Evolutionary conservation across 2,113 vertebrate genomes (phyloP), one percentile per base, ranked within the genome.

Genomic region (Hemibates koningsi): DNA sequence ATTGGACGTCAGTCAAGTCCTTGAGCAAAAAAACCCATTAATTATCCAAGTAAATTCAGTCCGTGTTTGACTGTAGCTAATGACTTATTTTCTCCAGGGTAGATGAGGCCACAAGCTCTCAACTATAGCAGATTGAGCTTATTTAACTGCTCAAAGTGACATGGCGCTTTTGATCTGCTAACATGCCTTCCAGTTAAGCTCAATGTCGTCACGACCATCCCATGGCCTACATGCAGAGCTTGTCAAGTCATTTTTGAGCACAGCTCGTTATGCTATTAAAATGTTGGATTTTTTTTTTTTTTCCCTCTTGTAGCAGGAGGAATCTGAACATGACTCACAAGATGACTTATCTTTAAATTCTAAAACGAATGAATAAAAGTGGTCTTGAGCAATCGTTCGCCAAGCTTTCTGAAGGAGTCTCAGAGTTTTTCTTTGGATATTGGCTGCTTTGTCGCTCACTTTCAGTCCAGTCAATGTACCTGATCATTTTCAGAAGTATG

Each of bases 31-130:
- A 43, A 54, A 32, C 29, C 43, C 56, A 45, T 88, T 86, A 84
- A 90, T 89, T 90, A 81, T 41, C 63, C 17, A 43, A 76, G 57
- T 56, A 50, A 43, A 82, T 61, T 80, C 57, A 54, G 10, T 6
- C 29, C 2, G 3, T 36, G 54, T 89, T 83, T 85, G 52, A 88
- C 79, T 81, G 82, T n/a, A 71, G 80, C 59, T 90, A 89, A 90
- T 91, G 76, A 76, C 48, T 78, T 38, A 80, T 81, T 82, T 53
- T 81, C 59, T 87, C 83, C 3, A 17, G 82, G 78, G 79, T 12
- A 24, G 48, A 88, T 36, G 21, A 86, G 76, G 71, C 88, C 86
- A 78, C 36, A 6, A 38, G 56, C 83, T 54, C 81, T 54, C 38
- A 12, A 21, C 52, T 63, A 5, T 52, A 54, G 78, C 73, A 56